These are phyloP conservation scores for Scaptomyza montana DNA, from an alignment of 1,140 invertebrate species.

Conservation along the genomic window DNA sequence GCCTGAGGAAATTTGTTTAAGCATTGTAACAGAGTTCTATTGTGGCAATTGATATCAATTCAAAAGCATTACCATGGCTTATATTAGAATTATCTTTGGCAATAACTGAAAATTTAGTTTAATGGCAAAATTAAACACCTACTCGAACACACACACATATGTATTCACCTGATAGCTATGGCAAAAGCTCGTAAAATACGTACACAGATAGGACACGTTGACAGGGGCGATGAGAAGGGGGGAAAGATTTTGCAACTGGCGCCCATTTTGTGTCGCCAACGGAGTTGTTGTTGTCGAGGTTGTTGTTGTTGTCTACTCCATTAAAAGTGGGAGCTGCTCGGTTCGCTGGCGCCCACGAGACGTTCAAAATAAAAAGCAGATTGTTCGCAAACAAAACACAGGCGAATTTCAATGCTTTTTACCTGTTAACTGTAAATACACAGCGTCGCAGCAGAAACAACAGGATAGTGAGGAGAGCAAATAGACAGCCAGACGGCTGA, in stretches of 20 bases:
- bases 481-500: conserved; percentile 39
- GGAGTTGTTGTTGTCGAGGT: conserved; percentile 6
- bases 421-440: conserved; percentile 77
- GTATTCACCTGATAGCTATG: conserved; percentile 5
- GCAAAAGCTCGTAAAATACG: conserved; percentile 2
- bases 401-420: conserved; percentile 76
- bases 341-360: conserved; percentile 69
- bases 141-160: conserved; percentile 6
- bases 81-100: conserved; percentile 6
- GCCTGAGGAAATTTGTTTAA: too few species aligned
- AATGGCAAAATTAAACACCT: conserved; percentile 55
- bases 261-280: conserved; percentile 68
- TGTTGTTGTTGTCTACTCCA: conserved; percentile 60
- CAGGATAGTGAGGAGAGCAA: conserved; percentile 5
- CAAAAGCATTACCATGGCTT: background rate
- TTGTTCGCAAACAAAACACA: conserved; percentile 78
- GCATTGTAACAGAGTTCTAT: background rate
- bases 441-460: conserved; percentile 18
- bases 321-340: conserved; percentile 60
- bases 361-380: conserved; percentile 79
- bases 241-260: conserved; percentile 33
- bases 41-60: background rate
- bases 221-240: background rate
- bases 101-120: conserved; percentile 41
- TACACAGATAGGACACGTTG: background rate